A percentile compares a stretch with the other conserved stretches of the same genome.
phyloP scores from a whole-genome alignment of 1,140 invertebrate species.

The Batillaria attramentaria region DNA sequence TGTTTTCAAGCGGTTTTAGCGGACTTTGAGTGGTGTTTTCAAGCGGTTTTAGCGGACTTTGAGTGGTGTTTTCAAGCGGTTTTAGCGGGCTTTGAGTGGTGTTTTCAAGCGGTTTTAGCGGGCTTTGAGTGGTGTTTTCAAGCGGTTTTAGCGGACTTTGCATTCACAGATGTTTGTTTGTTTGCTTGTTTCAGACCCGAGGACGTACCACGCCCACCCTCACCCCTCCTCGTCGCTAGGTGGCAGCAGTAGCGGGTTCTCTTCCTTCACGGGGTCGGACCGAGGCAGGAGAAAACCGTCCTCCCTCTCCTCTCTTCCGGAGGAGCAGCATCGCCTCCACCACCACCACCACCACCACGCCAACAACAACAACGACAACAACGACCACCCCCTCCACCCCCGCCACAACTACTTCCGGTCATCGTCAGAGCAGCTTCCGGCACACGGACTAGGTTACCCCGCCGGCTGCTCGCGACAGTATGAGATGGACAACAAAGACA shows the following conservation, averaged over 20 bases:
- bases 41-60: too few relatives aligned
- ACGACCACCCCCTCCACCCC: slow-evolving; percentile 13
- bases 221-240: too few relatives aligned
- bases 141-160: too few relatives aligned
- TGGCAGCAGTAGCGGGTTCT: slow-evolving; percentile 12
- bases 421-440: slow-evolving; percentile 33
- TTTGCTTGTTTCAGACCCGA: slow-evolving; percentile 18
- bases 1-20: too few relatives aligned
- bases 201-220: slow-evolving; percentile 17
- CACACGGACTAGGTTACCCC: slow-evolving; percentile 32
- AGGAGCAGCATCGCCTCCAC: slow-evolving; percentile 17
- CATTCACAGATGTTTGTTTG: neutral
- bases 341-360: neutral
- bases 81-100: too few relatives aligned
- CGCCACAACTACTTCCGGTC: slow-evolving; percentile 34
- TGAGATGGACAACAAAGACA: neutral
- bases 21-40: too few relatives aligned
- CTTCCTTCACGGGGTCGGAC: neutral
- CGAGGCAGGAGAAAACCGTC: neutral
- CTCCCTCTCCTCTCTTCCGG: slow-evolving; percentile 22
- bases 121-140: too few relatives aligned
- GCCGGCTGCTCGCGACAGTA: neutral
- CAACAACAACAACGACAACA: neutral
- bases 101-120: too few relatives aligned
- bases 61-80: too few relatives aligned